phyloP scores from a whole-genome alignment of 1,140 invertebrate species.

The Eriocheir sinensis region DNA sequence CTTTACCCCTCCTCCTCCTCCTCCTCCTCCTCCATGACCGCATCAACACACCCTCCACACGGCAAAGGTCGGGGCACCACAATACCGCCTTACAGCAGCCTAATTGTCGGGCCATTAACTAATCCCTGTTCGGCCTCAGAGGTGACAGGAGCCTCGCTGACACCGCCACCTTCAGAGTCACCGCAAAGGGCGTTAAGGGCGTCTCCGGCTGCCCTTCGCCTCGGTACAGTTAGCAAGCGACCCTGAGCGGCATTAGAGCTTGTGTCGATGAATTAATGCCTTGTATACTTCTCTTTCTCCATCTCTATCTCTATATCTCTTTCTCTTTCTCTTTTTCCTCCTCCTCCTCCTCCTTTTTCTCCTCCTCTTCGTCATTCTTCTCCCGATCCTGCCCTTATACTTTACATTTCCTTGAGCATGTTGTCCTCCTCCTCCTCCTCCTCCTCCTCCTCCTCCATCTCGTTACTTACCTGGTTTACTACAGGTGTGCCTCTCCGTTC shows the following conservation, averaged over 20 bases:
- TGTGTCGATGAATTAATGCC: background rate
- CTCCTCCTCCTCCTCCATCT: too few relatives aligned
- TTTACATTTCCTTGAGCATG: too few relatives aligned
- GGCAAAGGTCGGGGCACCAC: background rate
- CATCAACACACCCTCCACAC: too few relatives aligned
- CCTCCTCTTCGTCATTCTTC: too few relatives aligned
- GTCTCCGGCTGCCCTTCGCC: background rate
- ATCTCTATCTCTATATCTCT: too few relatives aligned
- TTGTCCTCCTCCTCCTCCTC: too few relatives aligned
- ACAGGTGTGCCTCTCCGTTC: background rate
- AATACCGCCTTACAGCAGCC: background rate
- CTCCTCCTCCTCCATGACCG: too few relatives aligned
- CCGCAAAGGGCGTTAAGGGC: background rate
- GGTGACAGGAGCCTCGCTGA: background rate
- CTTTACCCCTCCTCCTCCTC: too few relatives aligned
- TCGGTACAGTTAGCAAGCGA: background rate
- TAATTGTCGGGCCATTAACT: background rate
- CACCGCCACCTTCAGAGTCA: background rate
- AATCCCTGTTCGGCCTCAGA: background rate
- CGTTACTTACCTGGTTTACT: background rate
- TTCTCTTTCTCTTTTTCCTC: too few relatives aligned
- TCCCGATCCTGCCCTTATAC: too few relatives aligned
- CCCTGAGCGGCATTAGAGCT: background rate
- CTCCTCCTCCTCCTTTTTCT: too few relatives aligned
- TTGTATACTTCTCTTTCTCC: too few relatives aligned